phyloP scores from a whole-genome alignment of 2,113 vertebrate species.

The Jacana jacana region DNA sequence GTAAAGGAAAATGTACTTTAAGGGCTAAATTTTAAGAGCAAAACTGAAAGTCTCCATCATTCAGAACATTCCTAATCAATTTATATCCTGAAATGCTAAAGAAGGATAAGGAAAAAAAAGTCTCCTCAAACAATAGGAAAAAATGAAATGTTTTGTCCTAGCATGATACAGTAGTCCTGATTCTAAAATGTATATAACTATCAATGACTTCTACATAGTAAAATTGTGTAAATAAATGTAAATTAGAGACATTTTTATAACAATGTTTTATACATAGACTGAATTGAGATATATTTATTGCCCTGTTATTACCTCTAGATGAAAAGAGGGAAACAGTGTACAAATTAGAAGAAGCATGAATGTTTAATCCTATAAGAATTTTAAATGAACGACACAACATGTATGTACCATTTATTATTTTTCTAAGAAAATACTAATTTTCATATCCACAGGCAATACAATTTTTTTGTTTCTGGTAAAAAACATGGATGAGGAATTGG shows the following conservation, averaged over 20 bases:
- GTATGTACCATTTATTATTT: neutral
- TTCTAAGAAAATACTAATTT: neutral
- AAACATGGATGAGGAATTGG: neutral
- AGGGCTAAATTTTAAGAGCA: slow-evolving; percentile 13
- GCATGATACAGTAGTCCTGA: neutral
- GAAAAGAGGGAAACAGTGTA: neutral
- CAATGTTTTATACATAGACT: neutral
- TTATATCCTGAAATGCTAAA: neutral
- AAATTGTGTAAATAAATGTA: neutral
- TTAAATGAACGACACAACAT: neutral
- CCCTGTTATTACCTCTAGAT: neutral
- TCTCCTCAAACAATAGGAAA: neutral
- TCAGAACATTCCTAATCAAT: neutral
- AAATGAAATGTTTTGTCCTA: neutral
- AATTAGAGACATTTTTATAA: slow-evolving; percentile 15
- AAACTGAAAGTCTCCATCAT: neutral
- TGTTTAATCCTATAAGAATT: neutral
- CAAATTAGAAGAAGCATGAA: neutral
- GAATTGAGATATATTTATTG: slow-evolving; percentile 25
- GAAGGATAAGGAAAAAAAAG: neutral
- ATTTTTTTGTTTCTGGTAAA: neutral
- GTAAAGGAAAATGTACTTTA: neutral
- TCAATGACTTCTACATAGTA: neutral
- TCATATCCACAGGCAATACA: neutral
- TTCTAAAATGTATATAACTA: neutral